Conservation (phyloP, 1,140 invertebrate genomes). For the Ephestia elutella region DNA sequence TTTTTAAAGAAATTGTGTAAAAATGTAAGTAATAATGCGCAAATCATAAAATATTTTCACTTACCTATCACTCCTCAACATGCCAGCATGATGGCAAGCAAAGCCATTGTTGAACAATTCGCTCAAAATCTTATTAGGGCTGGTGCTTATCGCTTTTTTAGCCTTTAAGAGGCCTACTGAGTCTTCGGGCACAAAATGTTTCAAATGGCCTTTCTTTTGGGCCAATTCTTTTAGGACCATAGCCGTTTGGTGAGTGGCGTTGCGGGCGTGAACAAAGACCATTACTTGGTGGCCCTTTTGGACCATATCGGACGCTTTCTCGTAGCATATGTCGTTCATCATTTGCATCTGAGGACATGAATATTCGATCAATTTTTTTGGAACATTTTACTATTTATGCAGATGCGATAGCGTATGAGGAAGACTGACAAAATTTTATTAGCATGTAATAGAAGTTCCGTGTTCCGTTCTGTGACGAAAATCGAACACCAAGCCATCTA, state of each 20-base stretch:
- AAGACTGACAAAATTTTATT: neutral
- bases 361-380: too few species aligned
- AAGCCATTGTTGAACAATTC: slow-evolving; percentile 93
- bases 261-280: slow-evolving; percentile 99
- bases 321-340: slow-evolving; percentile 96
- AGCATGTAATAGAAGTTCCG: too few species aligned
- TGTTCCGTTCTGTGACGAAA: too few species aligned
- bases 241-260: slow-evolving; percentile 93
- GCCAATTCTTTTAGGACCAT: slow-evolving; percentile 85
- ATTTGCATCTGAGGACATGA: slow-evolving; percentile 78
- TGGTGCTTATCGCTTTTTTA: slow-evolving; percentile 79
- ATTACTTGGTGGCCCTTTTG: slow-evolving; percentile 96
- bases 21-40: too few species aligned
- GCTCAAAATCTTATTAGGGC: slow-evolving; percentile 83
- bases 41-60: too few species aligned
- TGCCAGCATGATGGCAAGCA: slow-evolving; percentile 97
- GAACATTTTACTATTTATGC: too few species aligned
- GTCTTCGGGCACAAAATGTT: slow-evolving; percentile 81
- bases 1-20: too few species aligned
- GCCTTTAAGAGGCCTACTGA: slow-evolving; percentile 77
- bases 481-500: too few species aligned
- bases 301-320: slow-evolving; percentile 92
- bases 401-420: too few species aligned
- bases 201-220: slow-evolving; percentile 80
- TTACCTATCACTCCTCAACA: slow-evolving; percentile 88